These are phyloP conservation scores for Orchesella flavescens DNA, from an alignment of 2,888 invertebrate genomes.

Conservation along the genomic window DNA sequence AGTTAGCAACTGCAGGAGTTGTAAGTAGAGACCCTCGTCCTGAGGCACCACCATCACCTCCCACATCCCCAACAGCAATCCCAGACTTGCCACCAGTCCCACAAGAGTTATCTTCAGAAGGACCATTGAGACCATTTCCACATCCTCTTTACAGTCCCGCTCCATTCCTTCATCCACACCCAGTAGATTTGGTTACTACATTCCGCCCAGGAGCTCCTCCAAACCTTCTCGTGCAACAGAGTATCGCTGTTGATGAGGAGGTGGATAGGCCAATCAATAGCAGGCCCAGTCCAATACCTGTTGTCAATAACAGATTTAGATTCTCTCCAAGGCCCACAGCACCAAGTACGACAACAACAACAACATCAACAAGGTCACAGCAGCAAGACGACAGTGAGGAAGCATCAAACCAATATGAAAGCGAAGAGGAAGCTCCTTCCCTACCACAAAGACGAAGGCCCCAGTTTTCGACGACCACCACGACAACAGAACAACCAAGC, in stretches of 20 bases:
- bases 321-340: conserved; percentile 16
- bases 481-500: conserved; percentile 23
- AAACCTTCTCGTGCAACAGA: conserved; percentile 41
- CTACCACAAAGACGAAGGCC: conserved; percentile 27
- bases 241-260: conserved; percentile 25
- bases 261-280: not conserved
- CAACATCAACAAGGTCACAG: not conserved
- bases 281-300: too few species aligned
- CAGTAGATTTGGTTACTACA: conserved; percentile 43
- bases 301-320: conserved; percentile 7
- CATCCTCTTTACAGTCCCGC: conserved; percentile 33
- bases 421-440: conserved; percentile 43
- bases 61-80: conserved; percentile 6
- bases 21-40: not conserved
- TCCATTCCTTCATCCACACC: conserved; percentile 37
- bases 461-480: conserved; percentile 4
- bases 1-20: not conserved
- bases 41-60: conserved; percentile 17
- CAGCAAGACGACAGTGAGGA: conserved; percentile 13
- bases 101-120: conserved; percentile 19
- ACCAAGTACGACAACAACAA: not conserved
- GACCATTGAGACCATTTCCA: conserved; percentile 32
- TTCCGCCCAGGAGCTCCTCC: conserved; percentile 50
- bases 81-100: conserved; percentile 34
- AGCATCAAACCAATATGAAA: conserved; percentile 27